These are phyloP conservation scores for Antheraea mylitta DNA, from an alignment of 1,140 invertebrate species.

Conservation along the genomic window DNA sequence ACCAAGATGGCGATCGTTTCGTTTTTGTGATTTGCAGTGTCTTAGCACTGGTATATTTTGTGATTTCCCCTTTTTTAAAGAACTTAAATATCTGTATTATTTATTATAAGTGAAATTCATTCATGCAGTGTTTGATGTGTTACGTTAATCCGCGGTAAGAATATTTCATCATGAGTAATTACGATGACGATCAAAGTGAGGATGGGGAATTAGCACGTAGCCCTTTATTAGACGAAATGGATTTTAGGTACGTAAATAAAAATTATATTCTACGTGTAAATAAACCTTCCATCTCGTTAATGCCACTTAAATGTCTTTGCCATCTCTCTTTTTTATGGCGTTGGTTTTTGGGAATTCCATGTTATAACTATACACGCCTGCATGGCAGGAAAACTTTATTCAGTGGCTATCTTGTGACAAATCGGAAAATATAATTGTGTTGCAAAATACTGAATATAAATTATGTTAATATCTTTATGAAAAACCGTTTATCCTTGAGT, in stretches of 20 bases:
- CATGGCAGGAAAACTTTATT: background rate
- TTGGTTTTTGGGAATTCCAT: background rate
- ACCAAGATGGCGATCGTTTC: background rate
- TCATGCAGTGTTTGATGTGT: background rate
- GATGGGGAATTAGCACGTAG: conserved; percentile 86
- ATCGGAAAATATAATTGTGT: background rate
- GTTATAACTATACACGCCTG: background rate
- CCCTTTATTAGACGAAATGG: conserved; percentile 81
- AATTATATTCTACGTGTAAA: background rate
- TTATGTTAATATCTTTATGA: background rate
- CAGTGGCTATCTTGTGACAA: background rate
- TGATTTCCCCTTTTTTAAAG: background rate
- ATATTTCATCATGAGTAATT: conserved; percentile 71
- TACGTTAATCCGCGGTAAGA: background rate
- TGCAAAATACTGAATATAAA: background rate
- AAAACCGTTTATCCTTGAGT: too few relatives aligned
- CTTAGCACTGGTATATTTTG: background rate
- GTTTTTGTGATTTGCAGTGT: background rate
- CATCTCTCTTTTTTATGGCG: background rate
- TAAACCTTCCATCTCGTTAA: too few relatives aligned
- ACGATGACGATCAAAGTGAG: conserved; percentile 85
- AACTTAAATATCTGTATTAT: background rate
- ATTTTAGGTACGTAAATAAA: conserved; percentile 80
- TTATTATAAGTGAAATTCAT: background rate
- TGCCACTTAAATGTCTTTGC: background rate